phyloP scores from a whole-genome alignment of 1,140 invertebrate species.

The Bombus waltoni region DNA sequence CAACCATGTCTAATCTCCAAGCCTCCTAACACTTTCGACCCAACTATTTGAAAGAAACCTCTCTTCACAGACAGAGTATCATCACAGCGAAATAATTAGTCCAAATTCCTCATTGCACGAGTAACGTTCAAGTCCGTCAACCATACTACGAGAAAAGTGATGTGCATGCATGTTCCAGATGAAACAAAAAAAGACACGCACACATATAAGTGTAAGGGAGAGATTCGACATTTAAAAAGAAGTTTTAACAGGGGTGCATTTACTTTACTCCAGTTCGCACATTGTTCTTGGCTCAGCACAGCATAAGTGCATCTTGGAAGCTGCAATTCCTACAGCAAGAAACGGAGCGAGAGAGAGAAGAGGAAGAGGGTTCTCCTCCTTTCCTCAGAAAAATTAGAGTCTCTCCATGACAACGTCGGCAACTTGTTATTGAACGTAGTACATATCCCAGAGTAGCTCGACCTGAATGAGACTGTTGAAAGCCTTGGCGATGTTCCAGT shows the following conservation, averaged over 20 bases:
- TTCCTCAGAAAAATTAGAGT: conserved; percentile 64
- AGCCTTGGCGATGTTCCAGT: conserved; percentile 71
- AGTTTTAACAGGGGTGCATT: conserved; percentile 5
- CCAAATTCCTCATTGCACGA: not conserved
- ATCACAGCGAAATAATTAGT: conserved; percentile 1
- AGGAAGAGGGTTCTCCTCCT: not conserved
- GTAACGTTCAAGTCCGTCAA: conserved; percentile 27
- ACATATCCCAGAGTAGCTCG: conserved; percentile 50
- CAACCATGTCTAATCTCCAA: not conserved
- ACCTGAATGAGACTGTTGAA: conserved; percentile 69
- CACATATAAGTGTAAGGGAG: not conserved
- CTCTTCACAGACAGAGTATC: not conserved
- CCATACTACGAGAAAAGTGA: not conserved
- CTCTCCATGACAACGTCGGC: conserved; percentile 65
- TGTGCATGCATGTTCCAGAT: not conserved
- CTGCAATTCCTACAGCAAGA: not conserved
- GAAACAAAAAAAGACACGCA: no score
- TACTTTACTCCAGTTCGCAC: conserved; percentile 23
- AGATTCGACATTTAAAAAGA: conserved; percentile 11
- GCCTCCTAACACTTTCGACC: not conserved
- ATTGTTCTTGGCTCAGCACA: conserved; percentile 21
- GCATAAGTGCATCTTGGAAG: conserved; percentile 24
- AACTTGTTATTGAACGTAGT: conserved; percentile 72
- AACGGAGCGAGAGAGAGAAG: not conserved
- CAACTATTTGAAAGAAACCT: not conserved